Evolutionary conservation across 2,113 vertebrate species (phyloP), one percentile per base, ranked within the genome.

Genomic region (Ibidorhyncha struthersii): DNA sequence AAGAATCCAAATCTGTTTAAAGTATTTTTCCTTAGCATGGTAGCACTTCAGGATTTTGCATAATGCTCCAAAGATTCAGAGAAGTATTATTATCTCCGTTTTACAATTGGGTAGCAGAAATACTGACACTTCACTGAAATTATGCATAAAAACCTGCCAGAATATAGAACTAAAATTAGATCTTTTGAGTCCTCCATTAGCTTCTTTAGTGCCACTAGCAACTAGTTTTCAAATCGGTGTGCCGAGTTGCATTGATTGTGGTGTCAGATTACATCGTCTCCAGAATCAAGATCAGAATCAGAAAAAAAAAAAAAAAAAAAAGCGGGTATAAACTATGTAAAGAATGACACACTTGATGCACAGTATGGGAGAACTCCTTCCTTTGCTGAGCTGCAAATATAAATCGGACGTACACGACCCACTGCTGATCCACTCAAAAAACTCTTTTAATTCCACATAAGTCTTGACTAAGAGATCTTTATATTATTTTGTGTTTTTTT

Each of bases 381-480:
- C 18, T 88, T 34, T 77, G 14, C 7, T 52, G 40, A 77, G 18
- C 49, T 83, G 43, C 26, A 80, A 82, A 69, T 61, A 36, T 10
- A 83, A 61, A 77, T 41, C 1, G 0, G 40, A 72, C 53, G 7
- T 53, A 53, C 13, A 3, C 7, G 41, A 5, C 2, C 2, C n/a
- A 41, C 19, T 41, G 23, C 15, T 53, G 11, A 67, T 65, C 10
- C 3, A 6, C 16, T 61, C 21, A 56, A 53, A 79, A 84, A 61
- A 1, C 17, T 9, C 3, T 40, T 56, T 65, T 49, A 65, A 73
- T 41, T 86, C 45, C 14, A 49, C 10, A 1, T 25, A 69, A 56
- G 4, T 36, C 38, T 52, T 36, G 13, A 41, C 9, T 43, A 61
- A 63, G 43, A 45, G 29, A 40, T 67, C 67, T 82, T 34, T 74